Evolutionary conservation across 2,113 vertebrate species (phyloP).

Genomic region (Epinephelus moara): DNA sequence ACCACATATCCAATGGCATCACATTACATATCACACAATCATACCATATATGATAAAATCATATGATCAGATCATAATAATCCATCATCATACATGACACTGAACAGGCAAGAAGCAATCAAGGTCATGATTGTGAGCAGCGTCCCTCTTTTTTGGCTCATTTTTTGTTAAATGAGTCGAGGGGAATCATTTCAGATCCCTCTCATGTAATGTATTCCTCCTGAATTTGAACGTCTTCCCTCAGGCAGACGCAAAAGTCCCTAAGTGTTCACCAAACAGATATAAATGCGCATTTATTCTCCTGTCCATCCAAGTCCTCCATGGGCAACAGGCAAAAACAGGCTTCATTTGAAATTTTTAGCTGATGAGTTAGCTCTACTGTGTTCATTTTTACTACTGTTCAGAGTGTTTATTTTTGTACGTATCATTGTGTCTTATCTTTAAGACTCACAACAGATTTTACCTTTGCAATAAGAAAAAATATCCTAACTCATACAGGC

Average conservation of each 20-base stretch:
- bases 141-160: slow-evolving; percentile 21
- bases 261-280: slow-evolving; percentile 39
- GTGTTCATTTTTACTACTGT: slow-evolving; percentile 2
- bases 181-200: slow-evolving; percentile 27
- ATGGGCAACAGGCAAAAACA: slow-evolving; percentile 30
- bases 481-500: slow-evolving; percentile 10
- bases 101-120: slow-evolving; percentile 10
- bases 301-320: slow-evolving; percentile 38
- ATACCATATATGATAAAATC: background rate
- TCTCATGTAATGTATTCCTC: slow-evolving; percentile 19
- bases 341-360: slow-evolving; percentile 41
- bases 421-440: background rate
- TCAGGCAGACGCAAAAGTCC: slow-evolving; percentile 41
- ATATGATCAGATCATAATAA: background rate
- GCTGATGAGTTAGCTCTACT: slow-evolving; percentile 13
- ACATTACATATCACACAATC: background rate
- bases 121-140: slow-evolving; percentile 24
- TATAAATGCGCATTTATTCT: slow-evolving; percentile 61
- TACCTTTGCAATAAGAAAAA: slow-evolving; percentile 1
- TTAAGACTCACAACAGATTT: slow-evolving; percentile 5
- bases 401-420: background rate
- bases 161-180: slow-evolving; percentile 38
- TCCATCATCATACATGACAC: background rate
- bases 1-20: background rate
- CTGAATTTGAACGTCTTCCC: slow-evolving; percentile 52